Evolutionary conservation across 53 echinoderm and acorn worm genomes (phyloP), one percentile per base, ranked within the genome.

Genomic region (Glandiceps talaboti): DNA sequence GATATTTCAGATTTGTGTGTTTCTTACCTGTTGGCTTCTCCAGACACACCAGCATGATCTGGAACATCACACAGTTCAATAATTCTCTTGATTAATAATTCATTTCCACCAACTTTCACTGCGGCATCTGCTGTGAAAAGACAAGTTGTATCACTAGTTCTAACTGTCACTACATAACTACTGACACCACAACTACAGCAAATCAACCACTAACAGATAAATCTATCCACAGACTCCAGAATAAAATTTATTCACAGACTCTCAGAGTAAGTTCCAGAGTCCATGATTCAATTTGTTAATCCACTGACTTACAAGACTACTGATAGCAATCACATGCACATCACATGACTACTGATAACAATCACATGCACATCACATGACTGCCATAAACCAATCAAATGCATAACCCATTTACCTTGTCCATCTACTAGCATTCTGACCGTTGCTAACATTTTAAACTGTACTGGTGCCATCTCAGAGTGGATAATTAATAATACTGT

Each of bases 21-120:
- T n/a, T 6, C 83, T 81, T 81, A 96, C 96, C 96, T 92, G 27
- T 90, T 96, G 27, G 96, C 96, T 74, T 96, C 96, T 45, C 96
- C 96, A 25, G 92, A 87, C n/a, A 96, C 96, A 14, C 96, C 96
- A 73, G 96, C 92, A 76, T 96, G 96, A 27, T 92, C 90, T 83
- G 92, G 88, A 84, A 92, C 92, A 1, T 83, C 91, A 84, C 92
- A 90, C 32, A 96, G 87, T 77, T 96, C 96, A 1, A 87, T 88
- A 29, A 96, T 90, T 79, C 92, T 81, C 82, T 84, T 82, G 1
- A 96, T 84, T 78, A 96, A 90, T 27, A 87, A 88, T 81, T 83
- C 83, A 77, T 85, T 96, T 79, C 88, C 83, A 30, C 96, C 96
- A 76, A 96, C 82, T 28, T 92, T 86, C n/a, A 92, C 86, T 29